Conservation (phyloP, 2,888 invertebrate species). For the Diarsia rubi region DNA sequence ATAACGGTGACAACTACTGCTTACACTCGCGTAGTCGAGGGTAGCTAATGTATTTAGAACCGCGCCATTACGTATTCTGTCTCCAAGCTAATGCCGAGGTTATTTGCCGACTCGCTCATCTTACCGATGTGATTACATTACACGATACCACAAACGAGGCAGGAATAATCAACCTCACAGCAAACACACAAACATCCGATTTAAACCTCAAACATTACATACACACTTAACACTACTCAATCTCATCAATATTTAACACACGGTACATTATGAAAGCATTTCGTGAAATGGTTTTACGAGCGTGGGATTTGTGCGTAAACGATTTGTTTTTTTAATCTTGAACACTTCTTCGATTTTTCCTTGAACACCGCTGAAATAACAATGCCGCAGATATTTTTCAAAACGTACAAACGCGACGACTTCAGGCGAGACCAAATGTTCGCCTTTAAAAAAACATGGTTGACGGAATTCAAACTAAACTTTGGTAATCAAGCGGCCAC, state of each 20-base stretch:
- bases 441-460: conserved; percentile 74
- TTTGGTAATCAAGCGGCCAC: conserved; percentile 73
- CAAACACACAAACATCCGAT: conserved; percentile 70
- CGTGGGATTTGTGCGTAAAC: conserved; percentile 90
- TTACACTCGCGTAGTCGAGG: conserved; percentile 61
- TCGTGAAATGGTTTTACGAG: conserved; percentile 91
- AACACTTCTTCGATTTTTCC: conserved; percentile 83
- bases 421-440: conserved; percentile 73
- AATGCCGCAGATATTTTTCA: conserved; percentile 72
- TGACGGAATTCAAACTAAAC: conserved; percentile 67
- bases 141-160: conserved; percentile 75
- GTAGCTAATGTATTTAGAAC: conserved; percentile 74
- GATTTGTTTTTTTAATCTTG: conserved; percentile 76
- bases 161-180: conserved; percentile 73
- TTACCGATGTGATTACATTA: conserved; percentile 80
- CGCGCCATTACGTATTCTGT: conserved; percentile 82
- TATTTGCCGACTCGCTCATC: conserved; percentile 78
- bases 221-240: conserved; percentile 66
- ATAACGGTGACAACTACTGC: conserved; percentile 40
- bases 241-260: conserved; percentile 69
- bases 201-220: conserved; percentile 63
- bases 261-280: conserved; percentile 86
- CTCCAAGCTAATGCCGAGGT: conserved; percentile 76
- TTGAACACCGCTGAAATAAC: conserved; percentile 86
- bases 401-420: conserved; percentile 67